Conservation (phyloP, 2,113 vertebrate species). For the Sakesphorus luctuosus region DNA sequence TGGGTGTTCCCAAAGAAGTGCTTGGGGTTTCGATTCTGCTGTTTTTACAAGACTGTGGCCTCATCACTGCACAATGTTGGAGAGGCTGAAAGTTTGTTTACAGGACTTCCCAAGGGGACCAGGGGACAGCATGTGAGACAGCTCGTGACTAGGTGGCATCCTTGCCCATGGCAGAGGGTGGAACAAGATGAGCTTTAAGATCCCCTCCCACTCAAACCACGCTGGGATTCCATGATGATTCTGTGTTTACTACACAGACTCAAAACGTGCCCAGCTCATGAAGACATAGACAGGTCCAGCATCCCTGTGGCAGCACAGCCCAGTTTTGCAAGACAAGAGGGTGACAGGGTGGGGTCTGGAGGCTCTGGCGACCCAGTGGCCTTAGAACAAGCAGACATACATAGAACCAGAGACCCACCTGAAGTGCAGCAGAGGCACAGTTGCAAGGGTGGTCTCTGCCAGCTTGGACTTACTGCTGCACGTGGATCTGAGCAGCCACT, state of each 20-base stretch:
- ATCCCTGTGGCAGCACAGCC: background rate
- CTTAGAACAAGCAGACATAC: background rate
- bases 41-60: background rate
- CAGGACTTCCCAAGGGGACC: background rate
- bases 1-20: background rate
- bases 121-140: background rate
- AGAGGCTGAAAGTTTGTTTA: background rate
- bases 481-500: rapidly evolving
- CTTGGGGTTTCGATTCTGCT: background rate
- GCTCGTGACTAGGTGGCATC: background rate
- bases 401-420: background rate
- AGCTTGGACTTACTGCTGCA: background rate
- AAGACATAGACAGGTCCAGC: background rate
- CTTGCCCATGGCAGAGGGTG: background rate
- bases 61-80: rapidly evolving
- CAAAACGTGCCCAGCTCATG: rapidly evolving
- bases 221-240: background rate
- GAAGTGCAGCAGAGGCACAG: background rate
- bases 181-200: background rate
- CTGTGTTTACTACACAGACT: background rate
- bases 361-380: background rate
- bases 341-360: rapidly evolving
- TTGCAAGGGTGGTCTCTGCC: background rate
- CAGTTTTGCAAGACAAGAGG: background rate
- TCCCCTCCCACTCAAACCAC: background rate